Percentiles rank a stretch among this genome's conserved stretches.
phyloP scores from a whole-genome alignment of 2,113 vertebrate species.

The Perognathus longimembris region DNA sequence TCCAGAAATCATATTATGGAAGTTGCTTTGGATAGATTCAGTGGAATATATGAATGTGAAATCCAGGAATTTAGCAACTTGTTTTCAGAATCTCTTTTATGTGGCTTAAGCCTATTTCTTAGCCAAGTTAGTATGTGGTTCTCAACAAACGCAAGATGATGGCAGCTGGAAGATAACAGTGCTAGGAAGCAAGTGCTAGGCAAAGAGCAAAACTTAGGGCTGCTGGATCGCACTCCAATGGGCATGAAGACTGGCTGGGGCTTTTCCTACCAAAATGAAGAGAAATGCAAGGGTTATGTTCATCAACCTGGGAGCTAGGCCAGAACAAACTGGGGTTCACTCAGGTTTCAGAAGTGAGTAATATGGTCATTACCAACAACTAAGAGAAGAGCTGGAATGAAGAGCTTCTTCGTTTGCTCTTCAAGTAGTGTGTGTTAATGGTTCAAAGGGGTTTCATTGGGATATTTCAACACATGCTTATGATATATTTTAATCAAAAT shows the following conservation, averaged over 20 bases:
- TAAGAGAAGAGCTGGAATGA: neutral
- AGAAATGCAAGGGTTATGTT: neutral
- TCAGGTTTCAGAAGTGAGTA: neutral
- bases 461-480: too few species aligned
- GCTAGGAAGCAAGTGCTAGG: neutral
- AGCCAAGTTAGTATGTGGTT: neutral
- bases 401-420: neutral
- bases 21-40: neutral
- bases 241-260: neutral
- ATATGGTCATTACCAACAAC: neutral
- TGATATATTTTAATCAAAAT: too few species aligned
- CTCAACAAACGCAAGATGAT: neutral
- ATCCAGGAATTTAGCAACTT: neutral
- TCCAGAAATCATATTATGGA: neutral
- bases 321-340: neutral
- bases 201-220: neutral
- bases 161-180: neutral
- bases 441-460: too few species aligned
- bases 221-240: neutral
- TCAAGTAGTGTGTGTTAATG: too few species aligned
- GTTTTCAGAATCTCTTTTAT: neutral
- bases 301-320: fast-evolving
- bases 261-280: neutral
- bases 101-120: neutral
- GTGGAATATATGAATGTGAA: neutral